Percentiles rank a stretch among this genome's conserved stretches.
Evolutionary conservation across 2,888 invertebrate species (phyloP).

Genomic region (Acanthacorydalis orientalis): DNA sequence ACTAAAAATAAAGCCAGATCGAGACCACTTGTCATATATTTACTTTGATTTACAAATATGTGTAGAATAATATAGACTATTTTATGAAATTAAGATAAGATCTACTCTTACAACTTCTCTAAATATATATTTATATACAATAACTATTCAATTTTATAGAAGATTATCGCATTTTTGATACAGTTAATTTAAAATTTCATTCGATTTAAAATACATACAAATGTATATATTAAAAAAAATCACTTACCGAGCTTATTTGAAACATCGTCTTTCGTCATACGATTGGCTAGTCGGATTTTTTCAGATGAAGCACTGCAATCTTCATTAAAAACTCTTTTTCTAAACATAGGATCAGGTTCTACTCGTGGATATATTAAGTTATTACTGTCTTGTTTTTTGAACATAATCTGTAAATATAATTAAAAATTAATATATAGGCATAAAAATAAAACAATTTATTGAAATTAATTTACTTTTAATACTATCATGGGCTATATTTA

Average conservation of each 20-base stretch:
- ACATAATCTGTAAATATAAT: slow-evolving; percentile 31
- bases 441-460: no score
- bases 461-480: no score
- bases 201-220: neutral
- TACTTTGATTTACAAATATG: no score
- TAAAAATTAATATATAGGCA: neutral
- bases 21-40: no score
- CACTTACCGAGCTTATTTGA: slow-evolving; percentile 19
- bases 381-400: slow-evolving; percentile 33
- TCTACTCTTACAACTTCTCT: no score
- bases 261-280: slow-evolving; percentile 15
- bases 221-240: no score
- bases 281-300: slow-evolving; percentile 25
- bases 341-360: slow-evolving; percentile 45
- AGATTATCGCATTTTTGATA: neutral
- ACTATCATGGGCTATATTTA: no score
- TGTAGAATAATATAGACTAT: no score
- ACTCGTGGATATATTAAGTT: slow-evolving; percentile 34
- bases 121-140: no score
- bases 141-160: no score
- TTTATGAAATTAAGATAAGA: no score
- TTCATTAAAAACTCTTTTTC: slow-evolving; percentile 41
- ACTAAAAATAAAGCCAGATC: no score
- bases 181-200: neutral
- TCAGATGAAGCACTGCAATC: slow-evolving; percentile 19